Conservation (phyloP, 2,888 invertebrate species). For the Sericinus montela region DNA sequence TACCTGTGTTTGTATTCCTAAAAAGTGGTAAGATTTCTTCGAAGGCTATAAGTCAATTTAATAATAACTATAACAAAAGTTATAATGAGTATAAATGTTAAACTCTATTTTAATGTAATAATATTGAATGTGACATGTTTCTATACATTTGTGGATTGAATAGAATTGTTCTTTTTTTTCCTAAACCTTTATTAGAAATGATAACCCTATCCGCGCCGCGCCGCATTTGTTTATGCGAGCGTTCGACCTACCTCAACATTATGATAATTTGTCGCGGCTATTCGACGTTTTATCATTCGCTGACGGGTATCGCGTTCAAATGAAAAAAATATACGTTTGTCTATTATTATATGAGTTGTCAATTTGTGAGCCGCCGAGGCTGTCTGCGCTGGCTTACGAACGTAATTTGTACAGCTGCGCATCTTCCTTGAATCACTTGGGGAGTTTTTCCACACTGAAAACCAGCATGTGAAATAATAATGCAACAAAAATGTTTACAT, state of each 20-base stretch:
- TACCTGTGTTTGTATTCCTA: background rate
- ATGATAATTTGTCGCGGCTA: conserved; percentile 26
- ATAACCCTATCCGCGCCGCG: conserved; percentile 21
- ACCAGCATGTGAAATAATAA: too few species aligned
- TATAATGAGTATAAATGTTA: too few species aligned
- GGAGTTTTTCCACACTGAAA: background rate
- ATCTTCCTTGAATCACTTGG: conserved; percentile 4
- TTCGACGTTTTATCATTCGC: conserved; percentile 42
- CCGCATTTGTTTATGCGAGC: conserved; percentile 23
- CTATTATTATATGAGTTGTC: conserved; percentile 9
- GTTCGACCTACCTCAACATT: conserved; percentile 57
- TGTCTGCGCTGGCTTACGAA: conserved; percentile 3
- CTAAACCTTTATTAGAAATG: background rate
- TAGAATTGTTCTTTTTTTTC: too few species aligned
- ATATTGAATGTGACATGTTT: too few species aligned
- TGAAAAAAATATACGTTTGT: conserved; percentile 1
- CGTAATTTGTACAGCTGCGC: conserved; percentile 12
- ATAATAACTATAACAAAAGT: too few species aligned
- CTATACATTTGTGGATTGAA: too few species aligned
- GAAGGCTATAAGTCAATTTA: too few species aligned
- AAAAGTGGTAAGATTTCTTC: too few species aligned
- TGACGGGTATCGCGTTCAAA: background rate
- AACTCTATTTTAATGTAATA: too few species aligned
- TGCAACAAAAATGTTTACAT: too few species aligned
- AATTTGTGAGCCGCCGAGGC: conserved; percentile 1